These are phyloP conservation scores for Ficedula albicollis DNA, from an alignment of 2,797 vertebrate genomes.

Conservation along the genomic window DNA sequence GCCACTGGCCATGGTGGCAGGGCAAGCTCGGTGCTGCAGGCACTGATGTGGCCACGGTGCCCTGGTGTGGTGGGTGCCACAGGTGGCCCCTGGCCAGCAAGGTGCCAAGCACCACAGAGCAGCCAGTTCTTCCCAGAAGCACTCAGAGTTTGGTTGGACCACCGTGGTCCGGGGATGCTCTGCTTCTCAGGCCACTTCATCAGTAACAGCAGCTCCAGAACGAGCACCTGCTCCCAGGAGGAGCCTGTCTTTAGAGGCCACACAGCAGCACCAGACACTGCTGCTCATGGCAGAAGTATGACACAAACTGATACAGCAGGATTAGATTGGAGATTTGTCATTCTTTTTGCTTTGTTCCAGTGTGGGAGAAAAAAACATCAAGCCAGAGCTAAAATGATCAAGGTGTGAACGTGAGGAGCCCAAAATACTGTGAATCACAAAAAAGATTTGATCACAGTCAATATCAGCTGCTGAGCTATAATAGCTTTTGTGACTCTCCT, in stretches of 20 bases:
- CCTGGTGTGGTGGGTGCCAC: background rate
- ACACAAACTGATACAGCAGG: background rate
- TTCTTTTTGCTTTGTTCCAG: background rate
- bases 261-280: background rate
- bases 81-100: rapidly evolving
- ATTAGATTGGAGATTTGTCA: background rate
- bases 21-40: background rate
- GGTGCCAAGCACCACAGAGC: background rate
- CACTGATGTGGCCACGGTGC: background rate
- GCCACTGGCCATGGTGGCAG: background rate
- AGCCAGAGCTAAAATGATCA: constrained; percentile 11
- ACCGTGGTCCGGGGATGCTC: background rate
- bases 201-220: background rate
- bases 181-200: background rate
- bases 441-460: constrained; percentile 65
- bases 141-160: background rate
- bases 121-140: background rate
- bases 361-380: background rate
- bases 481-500: constrained; percentile 70
- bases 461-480: constrained; percentile 35
- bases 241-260: background rate
- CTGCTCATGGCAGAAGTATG: background rate
- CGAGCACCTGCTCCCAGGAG: background rate
- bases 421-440: constrained; percentile 61
- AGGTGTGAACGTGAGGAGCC: constrained; percentile 3